Evolutionary conservation across 2,113 vertebrate species (phyloP).

Genomic region (Anhinga rufa): DNA sequence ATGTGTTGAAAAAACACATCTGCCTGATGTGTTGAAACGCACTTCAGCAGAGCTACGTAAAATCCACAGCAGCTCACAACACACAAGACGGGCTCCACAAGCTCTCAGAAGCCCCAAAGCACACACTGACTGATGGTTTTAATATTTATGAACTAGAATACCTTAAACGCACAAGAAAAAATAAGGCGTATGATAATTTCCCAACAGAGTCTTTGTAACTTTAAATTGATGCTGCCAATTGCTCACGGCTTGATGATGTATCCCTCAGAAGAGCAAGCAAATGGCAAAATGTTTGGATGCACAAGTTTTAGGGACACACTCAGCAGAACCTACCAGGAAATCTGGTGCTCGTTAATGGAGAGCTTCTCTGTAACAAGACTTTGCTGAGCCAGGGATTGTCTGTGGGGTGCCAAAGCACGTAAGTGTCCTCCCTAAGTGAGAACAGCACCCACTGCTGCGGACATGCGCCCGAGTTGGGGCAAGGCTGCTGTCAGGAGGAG

Average conservation of each 20-base stretch:
- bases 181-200: neutral
- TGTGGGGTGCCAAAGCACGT: neutral
- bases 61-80: neutral
- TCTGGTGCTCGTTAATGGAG: neutral
- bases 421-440: neutral
- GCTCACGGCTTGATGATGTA: neutral
- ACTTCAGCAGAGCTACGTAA: neutral
- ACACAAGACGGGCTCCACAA: neutral
- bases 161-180: neutral
- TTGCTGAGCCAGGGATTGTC: neutral
- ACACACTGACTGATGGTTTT: neutral
- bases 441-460: too few species aligned
- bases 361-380: neutral
- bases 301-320: neutral
- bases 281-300: neutral
- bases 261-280: neutral
- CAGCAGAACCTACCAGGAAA: neutral
- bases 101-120: neutral
- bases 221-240: neutral
- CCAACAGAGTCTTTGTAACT: neutral
- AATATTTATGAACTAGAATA: neutral
- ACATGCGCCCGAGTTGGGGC: too few species aligned
- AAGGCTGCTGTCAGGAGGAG: neutral
- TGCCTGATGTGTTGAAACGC: neutral
- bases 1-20: neutral